Conservation (phyloP, 2,888 invertebrate genomes). For the Glaucopsyche alexis region DNA sequence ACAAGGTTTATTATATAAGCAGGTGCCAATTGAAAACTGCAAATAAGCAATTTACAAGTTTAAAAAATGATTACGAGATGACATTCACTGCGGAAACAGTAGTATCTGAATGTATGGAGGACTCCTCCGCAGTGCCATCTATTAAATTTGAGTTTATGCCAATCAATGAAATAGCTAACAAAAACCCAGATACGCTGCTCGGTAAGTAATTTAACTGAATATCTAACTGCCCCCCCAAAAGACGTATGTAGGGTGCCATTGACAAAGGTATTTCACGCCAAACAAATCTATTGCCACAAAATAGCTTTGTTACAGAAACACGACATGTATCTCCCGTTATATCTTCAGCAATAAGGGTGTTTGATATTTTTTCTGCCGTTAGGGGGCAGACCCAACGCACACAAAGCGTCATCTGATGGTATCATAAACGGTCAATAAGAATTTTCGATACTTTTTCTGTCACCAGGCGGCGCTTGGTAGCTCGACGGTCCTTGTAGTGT, state of each 20-base stretch:
- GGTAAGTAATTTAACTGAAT: constrained; percentile 76
- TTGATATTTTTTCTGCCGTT: too few species aligned
- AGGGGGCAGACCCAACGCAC: too few species aligned
- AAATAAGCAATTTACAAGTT: constrained; percentile 90
- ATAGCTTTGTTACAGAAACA: too few species aligned
- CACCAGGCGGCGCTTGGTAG: too few species aligned
- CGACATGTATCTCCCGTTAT: too few species aligned
- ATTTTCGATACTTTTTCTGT: too few species aligned
- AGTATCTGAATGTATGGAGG: constrained; percentile 80
- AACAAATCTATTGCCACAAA: too few species aligned
- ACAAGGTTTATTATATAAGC: constrained; percentile 93
- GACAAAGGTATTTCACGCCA: background rate
- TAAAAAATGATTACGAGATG: constrained; percentile 98
- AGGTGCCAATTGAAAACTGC: constrained; percentile 93
- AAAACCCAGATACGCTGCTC: constrained; percentile 83
- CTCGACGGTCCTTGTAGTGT: too few species aligned
- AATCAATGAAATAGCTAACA: constrained; percentile 85
- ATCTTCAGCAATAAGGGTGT: too few species aligned
- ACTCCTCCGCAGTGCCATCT: constrained; percentile 83
- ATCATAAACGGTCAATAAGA: too few species aligned
- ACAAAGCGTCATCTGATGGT: too few species aligned
- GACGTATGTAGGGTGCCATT: background rate
- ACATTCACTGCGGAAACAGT: constrained; percentile 88
- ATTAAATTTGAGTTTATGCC: constrained; percentile 88
- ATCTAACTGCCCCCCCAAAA: too few species aligned